phyloP scores from a whole-genome alignment of 1,140 invertebrate species.

The Drosophila nigromelanica region DNA sequence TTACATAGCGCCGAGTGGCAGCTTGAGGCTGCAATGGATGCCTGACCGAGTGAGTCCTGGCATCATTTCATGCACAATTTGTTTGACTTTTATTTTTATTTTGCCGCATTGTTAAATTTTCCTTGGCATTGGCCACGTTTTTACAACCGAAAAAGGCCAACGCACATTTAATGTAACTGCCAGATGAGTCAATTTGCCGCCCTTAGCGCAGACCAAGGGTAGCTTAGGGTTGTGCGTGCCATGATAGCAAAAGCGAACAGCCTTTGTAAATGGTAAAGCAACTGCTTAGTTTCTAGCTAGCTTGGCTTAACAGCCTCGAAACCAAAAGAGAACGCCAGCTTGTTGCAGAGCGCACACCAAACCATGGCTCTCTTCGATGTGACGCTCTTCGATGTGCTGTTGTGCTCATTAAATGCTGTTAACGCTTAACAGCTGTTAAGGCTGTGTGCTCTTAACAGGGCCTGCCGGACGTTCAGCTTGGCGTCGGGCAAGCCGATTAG shows the following conservation, averaged over 20 bases:
- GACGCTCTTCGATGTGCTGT: constrained; percentile 5
- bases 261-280: not conserved
- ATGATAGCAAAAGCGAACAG: not conserved
- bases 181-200: constrained; percentile 55
- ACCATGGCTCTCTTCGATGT: not conserved
- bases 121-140: constrained; percentile 38
- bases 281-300: not conserved
- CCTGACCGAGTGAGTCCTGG: constrained; percentile 12
- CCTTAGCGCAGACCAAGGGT: constrained; percentile 11
- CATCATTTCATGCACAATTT: constrained; percentile 79
- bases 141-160: constrained; percentile 34
- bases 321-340: not conserved
- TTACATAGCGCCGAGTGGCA: not conserved
- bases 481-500: constrained; percentile 17
- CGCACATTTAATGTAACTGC: constrained; percentile 63
- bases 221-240: constrained; percentile 21
- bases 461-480: not conserved
- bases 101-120: constrained; percentile 73
- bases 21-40: constrained; percentile 14
- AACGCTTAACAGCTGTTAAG: constrained; percentile 7
- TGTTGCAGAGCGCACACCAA: not conserved
- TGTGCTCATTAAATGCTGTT: not conserved
- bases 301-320: not conserved
- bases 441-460: constrained; percentile 9
- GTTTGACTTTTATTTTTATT: constrained; percentile 79